Conservation (phyloP, 2,113 vertebrate genomes). For the Cacatua alba region DNA sequence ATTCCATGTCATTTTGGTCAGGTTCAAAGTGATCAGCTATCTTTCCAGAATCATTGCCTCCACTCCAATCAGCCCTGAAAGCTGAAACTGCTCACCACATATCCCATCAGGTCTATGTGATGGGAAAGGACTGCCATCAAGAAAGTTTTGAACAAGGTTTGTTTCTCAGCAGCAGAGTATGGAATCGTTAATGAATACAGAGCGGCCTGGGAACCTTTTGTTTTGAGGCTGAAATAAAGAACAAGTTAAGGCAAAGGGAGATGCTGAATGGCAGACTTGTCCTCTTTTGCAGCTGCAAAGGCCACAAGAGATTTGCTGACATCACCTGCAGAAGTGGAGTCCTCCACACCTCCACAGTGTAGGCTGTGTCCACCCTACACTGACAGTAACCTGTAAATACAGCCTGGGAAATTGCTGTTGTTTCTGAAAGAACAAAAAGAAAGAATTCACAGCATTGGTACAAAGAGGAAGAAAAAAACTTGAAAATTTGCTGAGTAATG, state of each 20-base stretch:
- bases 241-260: conserved; percentile 30
- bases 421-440: not conserved
- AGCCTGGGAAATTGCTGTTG: not conserved
- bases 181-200: not conserved
- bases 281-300: not conserved
- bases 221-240: not conserved
- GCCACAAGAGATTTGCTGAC: not conserved
- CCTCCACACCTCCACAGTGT: not conserved
- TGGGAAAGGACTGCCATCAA: not conserved
- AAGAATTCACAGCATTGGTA: not conserved
- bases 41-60: not conserved
- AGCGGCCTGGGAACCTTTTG: not conserved
- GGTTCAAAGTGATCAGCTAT: not conserved
- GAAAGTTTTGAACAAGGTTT: not conserved
- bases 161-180: not conserved
- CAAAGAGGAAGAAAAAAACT: not conserved
- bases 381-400: not conserved
- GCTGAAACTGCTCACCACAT: not conserved
- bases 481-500: not conserved
- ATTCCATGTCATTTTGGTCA: not conserved
- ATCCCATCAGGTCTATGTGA: not conserved
- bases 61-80: not conserved
- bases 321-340: not conserved
- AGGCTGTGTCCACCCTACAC: not conserved
- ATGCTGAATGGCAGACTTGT: not conserved